A percentile compares a stretch with the other conserved stretches of the same genome.
phyloP scores from a whole-genome alignment of 2,113 vertebrate genomes.

The Cyphomyrus plagiostoma region DNA sequence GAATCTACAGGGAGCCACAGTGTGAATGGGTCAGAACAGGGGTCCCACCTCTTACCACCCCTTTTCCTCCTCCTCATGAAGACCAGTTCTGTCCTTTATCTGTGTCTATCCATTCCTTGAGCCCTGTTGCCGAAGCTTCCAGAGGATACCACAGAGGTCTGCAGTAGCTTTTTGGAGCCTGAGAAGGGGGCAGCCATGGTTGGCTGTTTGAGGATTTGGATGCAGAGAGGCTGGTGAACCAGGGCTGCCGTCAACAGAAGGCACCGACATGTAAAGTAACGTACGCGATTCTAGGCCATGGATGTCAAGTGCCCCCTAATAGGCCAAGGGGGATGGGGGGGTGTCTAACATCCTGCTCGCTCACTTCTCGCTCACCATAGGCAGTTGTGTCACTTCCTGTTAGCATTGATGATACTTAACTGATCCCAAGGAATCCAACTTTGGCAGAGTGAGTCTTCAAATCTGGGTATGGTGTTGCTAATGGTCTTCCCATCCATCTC shows the following conservation, averaged over 20 bases:
- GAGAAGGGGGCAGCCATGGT: not conserved
- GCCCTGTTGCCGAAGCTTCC: not conserved
- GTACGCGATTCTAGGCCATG: not conserved
- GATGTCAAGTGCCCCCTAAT: not conserved
- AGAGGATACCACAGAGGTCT: too few relatives aligned
- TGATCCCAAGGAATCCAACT: not conserved
- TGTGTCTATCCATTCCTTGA: not conserved
- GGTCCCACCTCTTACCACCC: not conserved
- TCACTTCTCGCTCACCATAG: not conserved
- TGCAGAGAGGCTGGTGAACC: not conserved
- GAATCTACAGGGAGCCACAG: too few relatives aligned
- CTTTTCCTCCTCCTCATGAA: not conserved
- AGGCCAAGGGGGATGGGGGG: too few relatives aligned
- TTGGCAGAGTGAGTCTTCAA: not conserved
- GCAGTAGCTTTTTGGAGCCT: not conserved
- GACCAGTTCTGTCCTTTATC: not conserved
- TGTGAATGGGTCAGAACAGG: not conserved
- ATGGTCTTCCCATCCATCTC: not conserved
- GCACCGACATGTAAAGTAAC: not conserved
- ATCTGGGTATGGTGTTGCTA: not conserved
- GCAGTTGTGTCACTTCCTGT: not conserved
- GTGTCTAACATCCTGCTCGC: not conserved
- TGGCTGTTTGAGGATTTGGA: not conserved
- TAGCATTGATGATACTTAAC: not conserved
- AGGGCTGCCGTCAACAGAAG: not conserved